Evolutionary conservation across 2,888 invertebrate species (phyloP).

Genomic region (Cepaea hortensis): DNA sequence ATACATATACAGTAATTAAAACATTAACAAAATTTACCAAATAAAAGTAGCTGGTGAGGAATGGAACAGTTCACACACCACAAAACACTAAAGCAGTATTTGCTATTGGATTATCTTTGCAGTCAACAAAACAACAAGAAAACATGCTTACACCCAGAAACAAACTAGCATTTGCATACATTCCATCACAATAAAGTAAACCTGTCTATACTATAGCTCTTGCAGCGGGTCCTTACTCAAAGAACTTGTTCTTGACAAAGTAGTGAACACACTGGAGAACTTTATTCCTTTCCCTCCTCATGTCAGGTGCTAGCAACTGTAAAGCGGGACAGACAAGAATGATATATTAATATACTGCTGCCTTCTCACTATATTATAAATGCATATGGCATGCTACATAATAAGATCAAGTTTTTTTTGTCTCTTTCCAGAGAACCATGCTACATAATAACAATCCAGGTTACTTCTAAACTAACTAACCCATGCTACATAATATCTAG

Average conservation of each 20-base stretch:
- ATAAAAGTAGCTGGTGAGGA: no score
- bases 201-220: no score
- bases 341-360: not conserved
- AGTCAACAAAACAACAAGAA: not conserved
- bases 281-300: conserved; percentile 89
- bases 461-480: no score
- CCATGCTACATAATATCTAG: no score
- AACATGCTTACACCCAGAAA: not conserved
- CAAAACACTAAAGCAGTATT: no score
- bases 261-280: conserved; percentile 90
- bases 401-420: not conserved
- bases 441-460: not conserved
- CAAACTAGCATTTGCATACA: not conserved
- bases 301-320: conserved; percentile 85
- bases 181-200: no score
- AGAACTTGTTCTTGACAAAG: conserved; percentile 87
- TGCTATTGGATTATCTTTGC: no score
- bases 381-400: not conserved
- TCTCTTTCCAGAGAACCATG: not conserved
- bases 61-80: no score
- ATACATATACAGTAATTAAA: no score
- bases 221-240: conserved; percentile 69
- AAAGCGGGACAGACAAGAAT: not conserved
- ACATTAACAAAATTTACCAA: no score
- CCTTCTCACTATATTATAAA: not conserved